Percentiles rank a stretch among this genome's conserved stretches.
Evolutionary conservation across 2,113 vertebrate genomes (phyloP).

Genomic region (Taurulus bubalis): DNA sequence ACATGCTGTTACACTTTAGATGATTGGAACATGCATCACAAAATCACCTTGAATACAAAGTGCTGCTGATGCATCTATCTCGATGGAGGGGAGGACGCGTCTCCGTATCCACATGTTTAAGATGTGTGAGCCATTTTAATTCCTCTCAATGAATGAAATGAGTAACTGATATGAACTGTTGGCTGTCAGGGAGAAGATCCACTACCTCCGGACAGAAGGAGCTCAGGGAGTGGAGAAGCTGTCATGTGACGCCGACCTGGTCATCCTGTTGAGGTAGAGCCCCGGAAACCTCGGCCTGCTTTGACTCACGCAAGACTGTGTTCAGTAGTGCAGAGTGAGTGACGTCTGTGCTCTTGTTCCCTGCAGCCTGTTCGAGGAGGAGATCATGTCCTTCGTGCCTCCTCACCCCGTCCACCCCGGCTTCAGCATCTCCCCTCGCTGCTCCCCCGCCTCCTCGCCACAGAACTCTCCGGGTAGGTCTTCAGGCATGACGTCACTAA

Average conservation of each 20-base stretch:
- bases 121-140: background rate
- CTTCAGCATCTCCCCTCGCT: constrained; percentile 95
- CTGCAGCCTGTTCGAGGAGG: constrained; percentile 95
- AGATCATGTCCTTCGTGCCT: constrained; percentile 96
- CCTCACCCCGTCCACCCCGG: constrained; percentile 91
- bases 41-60: background rate
- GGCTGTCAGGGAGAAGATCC: constrained; percentile 94
- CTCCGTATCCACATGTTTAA: background rate
- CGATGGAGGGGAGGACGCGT: no score
- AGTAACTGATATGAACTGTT: background rate
- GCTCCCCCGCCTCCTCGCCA: constrained; percentile 95
- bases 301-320: no score
- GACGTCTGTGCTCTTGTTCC: background rate
- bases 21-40: background rate
- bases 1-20: background rate
- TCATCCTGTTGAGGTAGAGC: constrained; percentile 96
- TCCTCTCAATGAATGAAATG: no score
- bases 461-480: constrained; percentile 95
- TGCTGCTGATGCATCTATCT: background rate
- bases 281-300: no score
- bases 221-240: constrained; percentile 94
- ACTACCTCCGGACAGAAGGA: constrained; percentile 96
- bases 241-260: constrained; percentile 97
- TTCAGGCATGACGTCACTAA: background rate
- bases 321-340: no score